Base-by-base conservation (phyloP, 2,113 vertebrate species). In the Urocolius indicus region DNA sequence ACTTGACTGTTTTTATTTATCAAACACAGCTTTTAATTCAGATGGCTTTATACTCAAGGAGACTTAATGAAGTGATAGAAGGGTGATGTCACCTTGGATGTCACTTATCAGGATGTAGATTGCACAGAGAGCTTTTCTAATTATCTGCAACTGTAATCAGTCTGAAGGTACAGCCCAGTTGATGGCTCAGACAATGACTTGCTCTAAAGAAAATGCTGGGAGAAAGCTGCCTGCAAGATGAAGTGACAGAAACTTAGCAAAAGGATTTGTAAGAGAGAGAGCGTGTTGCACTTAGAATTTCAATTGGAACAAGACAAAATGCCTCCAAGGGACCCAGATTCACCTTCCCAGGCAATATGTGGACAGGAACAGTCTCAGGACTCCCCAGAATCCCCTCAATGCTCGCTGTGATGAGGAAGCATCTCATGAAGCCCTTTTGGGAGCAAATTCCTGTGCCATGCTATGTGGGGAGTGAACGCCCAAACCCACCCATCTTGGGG, bases 61-160 rank as follows among this genome's bases (percentile, higher is more conserved):
- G 87, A 57, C 59, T 59, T 97, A 96, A 96, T 89, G 82, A 95
- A 94, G 92, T 58, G 65, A 77, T 85, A 66, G 32, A 90, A 46
- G 46, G 63, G 54, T 92, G 65, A 49, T 74, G 90, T 97, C 90
- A 93, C 89, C 78, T 86, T 84, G 82, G 77, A 74, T 96, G 86
- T 93, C 92, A 75, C 65, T 95, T 92, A 62, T 95, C 84, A 57
- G 80, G 55, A 63, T 34, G 63, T 43, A 86, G 84, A 71, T 73
- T 67, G 77, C 90, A 68, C 22, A 0, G 72, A 89, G 65, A 95
- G 87, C 62, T 90, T 95, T 91, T 86, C 87, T 94, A 95, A 94
- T 94, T 92, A 94, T 59, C 72, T 76, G 48, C 38, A 38, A 57
- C 27, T 57, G 43, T 55, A 94, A 86, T 91, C 71, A 82, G 49